Percentiles rank a stretch among this genome's conserved stretches.
Evolutionary conservation across 2,888 invertebrate genomes (phyloP).

Genomic region (Hypselothyrea guttata): DNA sequence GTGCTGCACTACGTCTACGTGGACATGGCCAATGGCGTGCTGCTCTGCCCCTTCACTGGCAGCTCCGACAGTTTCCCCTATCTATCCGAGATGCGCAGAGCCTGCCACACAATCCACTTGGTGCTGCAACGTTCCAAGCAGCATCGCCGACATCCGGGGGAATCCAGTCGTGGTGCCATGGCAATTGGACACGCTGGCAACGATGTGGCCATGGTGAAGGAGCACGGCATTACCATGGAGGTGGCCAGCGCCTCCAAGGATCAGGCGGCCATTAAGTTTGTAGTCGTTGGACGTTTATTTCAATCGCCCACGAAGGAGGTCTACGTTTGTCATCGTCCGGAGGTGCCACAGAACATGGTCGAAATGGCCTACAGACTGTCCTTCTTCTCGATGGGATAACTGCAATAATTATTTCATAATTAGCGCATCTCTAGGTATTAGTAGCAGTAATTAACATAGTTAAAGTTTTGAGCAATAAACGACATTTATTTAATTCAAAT

Average conservation of each 20-base stretch:
- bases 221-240: conserved; percentile 90
- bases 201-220: conserved; percentile 90
- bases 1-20: conserved; percentile 76
- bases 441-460: too few species aligned
- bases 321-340: conserved; percentile 93
- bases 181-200: conserved; percentile 37
- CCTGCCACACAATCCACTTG: conserved; percentile 88
- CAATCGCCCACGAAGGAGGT: conserved; percentile 90
- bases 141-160: conserved; percentile 41
- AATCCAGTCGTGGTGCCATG: conserved; percentile 23
- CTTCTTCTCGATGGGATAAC: conserved; percentile 81
- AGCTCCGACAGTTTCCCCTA: conserved; percentile 84
- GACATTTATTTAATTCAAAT: too few species aligned
- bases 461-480: too few species aligned
- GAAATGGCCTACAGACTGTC: conserved; percentile 92
- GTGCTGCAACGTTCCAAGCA: conserved; percentile 84
- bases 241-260: conserved; percentile 78
- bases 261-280: conserved; percentile 46
- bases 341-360: conserved; percentile 92
- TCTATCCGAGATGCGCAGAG: conserved; percentile 87
- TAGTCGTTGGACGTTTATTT: conserved; percentile 87
- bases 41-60: conserved; percentile 70
- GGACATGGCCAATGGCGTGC: conserved; percentile 68
- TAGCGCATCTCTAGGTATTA: not conserved
- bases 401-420: conserved; percentile 17